Conservation (phyloP, 2,888 invertebrate species). For the Meandrusa payeni region DNA sequence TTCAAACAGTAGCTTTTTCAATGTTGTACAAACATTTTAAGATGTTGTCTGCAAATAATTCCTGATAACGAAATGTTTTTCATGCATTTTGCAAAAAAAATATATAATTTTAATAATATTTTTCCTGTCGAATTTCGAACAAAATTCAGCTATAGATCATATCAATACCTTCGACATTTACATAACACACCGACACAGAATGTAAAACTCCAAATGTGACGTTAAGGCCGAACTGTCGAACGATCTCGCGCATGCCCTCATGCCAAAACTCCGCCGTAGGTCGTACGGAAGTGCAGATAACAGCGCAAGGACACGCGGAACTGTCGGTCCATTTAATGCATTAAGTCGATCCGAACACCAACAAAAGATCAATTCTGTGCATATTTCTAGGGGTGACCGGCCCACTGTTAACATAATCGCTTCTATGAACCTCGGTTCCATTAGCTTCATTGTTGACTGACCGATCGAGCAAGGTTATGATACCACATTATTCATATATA, state of each 20-base stretch:
- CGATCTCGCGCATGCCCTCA: slow-evolving; percentile 8
- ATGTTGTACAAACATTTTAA: no score
- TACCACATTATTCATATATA: no score
- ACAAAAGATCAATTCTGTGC: slow-evolving; percentile 20
- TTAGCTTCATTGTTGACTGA: slow-evolving; percentile 3
- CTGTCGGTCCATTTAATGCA: slow-evolving; percentile 8
- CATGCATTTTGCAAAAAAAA: no score
- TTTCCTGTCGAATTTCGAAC: no score
- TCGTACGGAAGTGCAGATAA: slow-evolving; percentile 19
- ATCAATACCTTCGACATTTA: no score
- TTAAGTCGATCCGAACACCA: slow-evolving; percentile 9
- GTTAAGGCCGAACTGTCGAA: slow-evolving; percentile 1
- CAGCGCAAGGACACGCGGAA: slow-evolving; percentile 23
- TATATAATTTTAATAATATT: no score
- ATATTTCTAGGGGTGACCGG: slow-evolving; percentile 10
- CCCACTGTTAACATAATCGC: slow-evolving; percentile 8
- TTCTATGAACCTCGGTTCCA: not conserved
- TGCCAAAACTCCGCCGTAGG: slow-evolving; percentile 18
- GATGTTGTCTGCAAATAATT: no score
- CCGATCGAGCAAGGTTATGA: no score
- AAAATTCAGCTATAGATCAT: no score
- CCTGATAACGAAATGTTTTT: no score
- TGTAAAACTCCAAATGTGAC: not conserved
- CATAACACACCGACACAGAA: no score
- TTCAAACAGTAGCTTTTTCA: no score